Evolutionary conservation across 1,140 invertebrate genomes (phyloP).

Genomic region (Diabrotica virgifera): DNA sequence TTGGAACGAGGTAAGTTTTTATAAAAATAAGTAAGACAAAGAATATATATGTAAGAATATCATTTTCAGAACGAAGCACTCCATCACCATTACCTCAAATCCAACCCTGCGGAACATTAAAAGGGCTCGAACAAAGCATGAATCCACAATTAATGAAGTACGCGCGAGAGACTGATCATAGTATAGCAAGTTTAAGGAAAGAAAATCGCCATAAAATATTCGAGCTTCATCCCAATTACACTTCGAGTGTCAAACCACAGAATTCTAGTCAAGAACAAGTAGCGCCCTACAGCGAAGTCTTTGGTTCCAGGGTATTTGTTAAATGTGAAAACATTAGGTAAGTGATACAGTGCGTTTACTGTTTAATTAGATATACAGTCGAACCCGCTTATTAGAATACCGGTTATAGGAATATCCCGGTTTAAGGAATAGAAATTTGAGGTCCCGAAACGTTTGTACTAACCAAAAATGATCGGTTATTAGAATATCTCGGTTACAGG

Average conservation of each 20-base stretch:
- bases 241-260: constrained; percentile 35
- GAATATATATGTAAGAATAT: constrained; percentile 1
- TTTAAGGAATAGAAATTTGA: too few relatives aligned
- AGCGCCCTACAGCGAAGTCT: constrained; percentile 76
- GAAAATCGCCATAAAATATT: constrained; percentile 74
- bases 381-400: too few relatives aligned
- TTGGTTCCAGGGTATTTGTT: constrained; percentile 79
- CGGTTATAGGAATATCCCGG: too few relatives aligned
- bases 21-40: not conserved
- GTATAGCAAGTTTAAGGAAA: constrained; percentile 73
- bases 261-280: constrained; percentile 46
- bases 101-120: constrained; percentile 68
- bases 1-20: constrained; percentile 56
- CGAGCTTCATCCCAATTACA: constrained; percentile 46
- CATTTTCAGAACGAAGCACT: constrained; percentile 48
- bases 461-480: too few relatives aligned
- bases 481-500: too few relatives aligned
- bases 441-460: too few relatives aligned
- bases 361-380: too few relatives aligned
- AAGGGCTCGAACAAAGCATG: constrained; percentile 84
- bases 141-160: constrained; percentile 88
- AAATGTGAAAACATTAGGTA: constrained; percentile 72
- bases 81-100: constrained; percentile 58
- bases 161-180: constrained; percentile 82
- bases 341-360: too few relatives aligned